Percentiles rank a stretch among this genome's conserved stretches.
phyloP scores from a whole-genome alignment of 2,113 vertebrate genomes.

The Regulus satrapa region DNA sequence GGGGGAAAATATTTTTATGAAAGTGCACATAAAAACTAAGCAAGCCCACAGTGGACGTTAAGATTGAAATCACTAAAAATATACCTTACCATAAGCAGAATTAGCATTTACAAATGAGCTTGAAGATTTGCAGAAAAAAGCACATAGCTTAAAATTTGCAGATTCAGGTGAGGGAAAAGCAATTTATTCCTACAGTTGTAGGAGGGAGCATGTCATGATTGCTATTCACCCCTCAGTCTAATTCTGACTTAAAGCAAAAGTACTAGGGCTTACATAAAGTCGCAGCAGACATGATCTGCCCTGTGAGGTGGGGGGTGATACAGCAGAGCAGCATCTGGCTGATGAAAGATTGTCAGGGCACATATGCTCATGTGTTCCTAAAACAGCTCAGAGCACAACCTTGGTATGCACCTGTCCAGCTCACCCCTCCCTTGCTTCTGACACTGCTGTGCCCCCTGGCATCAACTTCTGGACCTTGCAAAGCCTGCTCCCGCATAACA shows the following conservation, averaged over 20 bases:
- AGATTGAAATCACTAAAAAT: neutral
- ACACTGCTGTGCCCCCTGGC: neutral
- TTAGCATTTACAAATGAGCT: neutral
- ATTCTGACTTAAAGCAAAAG: neutral
- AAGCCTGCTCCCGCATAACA: neutral
- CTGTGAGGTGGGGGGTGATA: neutral
- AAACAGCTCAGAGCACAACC: neutral
- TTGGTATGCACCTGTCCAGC: rapidly evolving
- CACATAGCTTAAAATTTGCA: neutral
- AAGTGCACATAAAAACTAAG: neutral
- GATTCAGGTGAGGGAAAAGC: neutral
- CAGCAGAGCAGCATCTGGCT: rapidly evolving
- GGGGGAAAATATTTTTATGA: neutral
- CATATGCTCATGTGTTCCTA: rapidly evolving
- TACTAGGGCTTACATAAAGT: neutral
- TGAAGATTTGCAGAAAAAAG: neutral
- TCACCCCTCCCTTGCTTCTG: rapidly evolving
- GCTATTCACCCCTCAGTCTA: neutral
- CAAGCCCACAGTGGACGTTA: neutral
- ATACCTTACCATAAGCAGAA: neutral
- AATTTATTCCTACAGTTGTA: neutral
- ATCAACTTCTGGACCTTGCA: rapidly evolving
- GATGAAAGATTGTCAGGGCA: rapidly evolving
- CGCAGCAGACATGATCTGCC: neutral
- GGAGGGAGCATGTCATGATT: rapidly evolving